phyloP scores from a whole-genome alignment of 2,888 invertebrate species.

The Disparrhopalites patrizii region DNA sequence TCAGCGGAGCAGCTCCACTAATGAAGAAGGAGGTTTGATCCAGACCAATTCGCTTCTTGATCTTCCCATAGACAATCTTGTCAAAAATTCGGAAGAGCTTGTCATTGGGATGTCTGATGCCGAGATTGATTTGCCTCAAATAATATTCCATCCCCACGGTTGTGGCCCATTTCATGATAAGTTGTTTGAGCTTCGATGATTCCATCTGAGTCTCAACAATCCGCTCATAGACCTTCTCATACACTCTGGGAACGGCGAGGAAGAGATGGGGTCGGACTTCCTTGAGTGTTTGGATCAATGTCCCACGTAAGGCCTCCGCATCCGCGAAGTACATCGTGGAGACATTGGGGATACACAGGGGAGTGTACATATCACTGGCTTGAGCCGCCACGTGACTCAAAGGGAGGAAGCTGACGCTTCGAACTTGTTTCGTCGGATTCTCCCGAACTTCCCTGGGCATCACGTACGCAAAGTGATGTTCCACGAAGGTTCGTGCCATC shows the following conservation, averaged over 20 bases:
- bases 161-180: constrained; percentile 72
- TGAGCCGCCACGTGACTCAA: constrained; percentile 89
- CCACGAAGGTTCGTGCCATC: constrained; percentile 61
- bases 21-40: constrained; percentile 65
- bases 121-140: constrained; percentile 61
- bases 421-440: neutral
- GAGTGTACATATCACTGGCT: constrained; percentile 53
- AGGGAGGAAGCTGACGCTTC: constrained; percentile 65
- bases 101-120: constrained; percentile 50
- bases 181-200: constrained; percentile 66
- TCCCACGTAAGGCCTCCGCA: constrained; percentile 78
- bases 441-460: no score
- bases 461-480: neutral
- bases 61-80: constrained; percentile 70
- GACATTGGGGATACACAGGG: constrained; percentile 57
- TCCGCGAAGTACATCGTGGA: constrained; percentile 77
- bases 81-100: constrained; percentile 75
- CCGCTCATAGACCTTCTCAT: constrained; percentile 87
- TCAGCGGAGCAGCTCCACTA: constrained; percentile 81
- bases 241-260: constrained; percentile 84
- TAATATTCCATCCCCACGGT: constrained; percentile 65
- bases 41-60: constrained; percentile 72
- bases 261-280: constrained; percentile 78
- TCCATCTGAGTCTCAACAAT: constrained; percentile 70
- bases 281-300: constrained; percentile 67